Conservation (phyloP, 2,888 invertebrate genomes). For the Perizoma flavofasciatum region DNA sequence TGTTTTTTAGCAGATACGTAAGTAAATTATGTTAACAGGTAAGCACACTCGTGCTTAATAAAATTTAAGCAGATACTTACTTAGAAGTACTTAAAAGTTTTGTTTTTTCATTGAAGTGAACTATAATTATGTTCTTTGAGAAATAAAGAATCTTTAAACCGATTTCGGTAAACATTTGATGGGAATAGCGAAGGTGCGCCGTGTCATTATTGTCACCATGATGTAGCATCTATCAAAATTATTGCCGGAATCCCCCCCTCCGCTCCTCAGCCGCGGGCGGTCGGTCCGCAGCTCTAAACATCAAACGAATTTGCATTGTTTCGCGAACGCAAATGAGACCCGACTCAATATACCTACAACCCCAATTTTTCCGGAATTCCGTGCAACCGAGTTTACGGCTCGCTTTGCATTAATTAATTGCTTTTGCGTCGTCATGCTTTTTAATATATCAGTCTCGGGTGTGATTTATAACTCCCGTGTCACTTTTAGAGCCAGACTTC, state of each 20-base stretch:
- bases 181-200: conserved; percentile 62
- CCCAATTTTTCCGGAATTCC: conserved; percentile 51
- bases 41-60: no score
- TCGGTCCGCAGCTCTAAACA: conserved; percentile 47
- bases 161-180: conserved; percentile 55
- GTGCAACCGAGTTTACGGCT: conserved; percentile 44
- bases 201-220: conserved; percentile 64
- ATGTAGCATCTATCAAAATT: conserved; percentile 71
- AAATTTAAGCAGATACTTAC: no score
- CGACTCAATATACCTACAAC: conserved; percentile 42
- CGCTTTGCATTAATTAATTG: conserved; percentile 61
- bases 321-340: conserved; percentile 50
- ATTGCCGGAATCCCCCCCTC: conserved; percentile 56
- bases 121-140: no score
- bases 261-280: conserved; percentile 43
- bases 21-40: no score
- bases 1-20: no score
- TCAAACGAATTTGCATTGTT: conserved; percentile 67
- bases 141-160: no score
- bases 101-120: no score
- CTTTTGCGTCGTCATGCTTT: conserved; percentile 60
- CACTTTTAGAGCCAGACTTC: conserved; percentile 39
- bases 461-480: conserved; percentile 57
- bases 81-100: no score
- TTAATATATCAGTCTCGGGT: conserved; percentile 55